A percentile compares a stretch with the other conserved stretches of the same genome.
phyloP scores from a whole-genome alignment of 2,888 invertebrate species.

The Dysmachus trigonus region DNA sequence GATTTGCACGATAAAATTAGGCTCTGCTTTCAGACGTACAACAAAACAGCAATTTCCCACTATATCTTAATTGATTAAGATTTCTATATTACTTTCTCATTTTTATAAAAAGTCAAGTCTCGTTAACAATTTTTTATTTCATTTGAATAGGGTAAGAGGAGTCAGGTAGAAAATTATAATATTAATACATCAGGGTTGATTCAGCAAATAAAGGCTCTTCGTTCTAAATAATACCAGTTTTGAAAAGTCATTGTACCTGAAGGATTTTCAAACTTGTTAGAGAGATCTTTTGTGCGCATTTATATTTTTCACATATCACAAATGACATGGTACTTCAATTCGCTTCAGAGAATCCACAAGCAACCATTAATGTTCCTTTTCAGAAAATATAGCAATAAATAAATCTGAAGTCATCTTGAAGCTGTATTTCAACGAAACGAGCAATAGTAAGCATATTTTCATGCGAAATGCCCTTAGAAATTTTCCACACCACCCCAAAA shows the following conservation, averaged over 20 bases:
- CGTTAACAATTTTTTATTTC: no score
- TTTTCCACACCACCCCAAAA: not conserved
- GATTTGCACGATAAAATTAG: no score
- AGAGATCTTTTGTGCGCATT: not conserved
- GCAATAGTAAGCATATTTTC: not conserved
- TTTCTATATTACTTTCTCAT: no score
- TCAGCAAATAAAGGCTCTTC: not conserved
- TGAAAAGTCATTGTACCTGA: not conserved
- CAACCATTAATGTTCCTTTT: not conserved
- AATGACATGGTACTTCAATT: not conserved
- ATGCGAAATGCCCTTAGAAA: not conserved
- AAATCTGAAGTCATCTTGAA: not conserved
- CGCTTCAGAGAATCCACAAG: not conserved
- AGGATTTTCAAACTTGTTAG: not conserved
- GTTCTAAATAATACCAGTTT: not conserved
- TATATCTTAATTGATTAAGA: no score
- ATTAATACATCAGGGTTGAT: not conserved
- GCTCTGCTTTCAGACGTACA: no score
- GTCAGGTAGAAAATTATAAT: no score
- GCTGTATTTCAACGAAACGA: not conserved
- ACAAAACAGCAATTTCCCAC: no score
- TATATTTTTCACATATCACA: not conserved
- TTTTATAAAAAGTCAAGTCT: no score
- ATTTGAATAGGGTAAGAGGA: no score
- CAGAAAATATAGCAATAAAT: not conserved